These are phyloP conservation scores for Scaptodrosophila lebanonensis DNA, from an alignment of 1,140 invertebrate species.

Conservation along the genomic window DNA sequence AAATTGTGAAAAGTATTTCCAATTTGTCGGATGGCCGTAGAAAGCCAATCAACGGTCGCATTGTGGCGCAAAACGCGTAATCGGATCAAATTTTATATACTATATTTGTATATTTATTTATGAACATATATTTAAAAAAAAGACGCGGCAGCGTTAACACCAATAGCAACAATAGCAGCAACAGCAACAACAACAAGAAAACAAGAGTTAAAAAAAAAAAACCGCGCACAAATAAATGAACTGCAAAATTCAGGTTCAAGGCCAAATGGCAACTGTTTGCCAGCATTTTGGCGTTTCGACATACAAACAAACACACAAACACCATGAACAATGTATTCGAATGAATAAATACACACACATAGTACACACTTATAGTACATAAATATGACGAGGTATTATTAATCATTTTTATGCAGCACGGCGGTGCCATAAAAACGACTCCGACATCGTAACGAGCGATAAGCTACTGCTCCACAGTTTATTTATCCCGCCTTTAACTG, in stretches of 20 bases:
- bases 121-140: slow-evolving; percentile 44
- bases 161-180: slow-evolving; percentile 14
- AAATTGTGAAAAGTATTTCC: too few relatives aligned
- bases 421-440: too few relatives aligned
- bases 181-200: slow-evolving; percentile 24
- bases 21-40: too few relatives aligned
- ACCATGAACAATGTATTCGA: slow-evolving; percentile 7
- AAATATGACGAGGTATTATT: slow-evolving; percentile 1
- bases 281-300: slow-evolving; percentile 25
- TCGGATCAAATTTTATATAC: too few relatives aligned
- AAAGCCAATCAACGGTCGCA: too few relatives aligned
- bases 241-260: slow-evolving; percentile 69
- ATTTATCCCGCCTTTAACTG: too few relatives aligned
- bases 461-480: too few relatives aligned
- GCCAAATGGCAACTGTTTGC: slow-evolving; percentile 55
- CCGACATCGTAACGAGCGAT: too few relatives aligned
- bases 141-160: slow-evolving; percentile 10
- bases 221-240: slow-evolving; percentile 42
- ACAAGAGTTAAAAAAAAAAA: slow-evolving; percentile 34
- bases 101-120: too few relatives aligned
- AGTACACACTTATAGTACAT: slow-evolving; percentile 4
- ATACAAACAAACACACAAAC: slow-evolving; percentile 12
- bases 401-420: background rate
- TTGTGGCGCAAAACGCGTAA: too few relatives aligned
- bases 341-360: slow-evolving; percentile 8